Evolutionary conservation across 2,113 vertebrate species (phyloP).

Genomic region (Mus musculus): DNA sequence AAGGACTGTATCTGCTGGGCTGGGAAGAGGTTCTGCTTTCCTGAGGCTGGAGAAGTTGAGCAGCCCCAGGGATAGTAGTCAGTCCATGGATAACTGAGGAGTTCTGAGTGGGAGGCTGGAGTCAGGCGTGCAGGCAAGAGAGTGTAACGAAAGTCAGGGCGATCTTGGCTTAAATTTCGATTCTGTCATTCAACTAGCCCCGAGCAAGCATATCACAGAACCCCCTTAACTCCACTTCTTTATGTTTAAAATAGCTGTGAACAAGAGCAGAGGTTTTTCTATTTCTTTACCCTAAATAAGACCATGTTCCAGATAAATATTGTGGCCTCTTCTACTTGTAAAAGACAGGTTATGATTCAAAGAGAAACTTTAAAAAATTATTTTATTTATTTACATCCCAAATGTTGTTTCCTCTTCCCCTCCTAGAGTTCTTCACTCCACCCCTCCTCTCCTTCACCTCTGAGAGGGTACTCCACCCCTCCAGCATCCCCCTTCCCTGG

Average conservation of each 20-base stretch:
- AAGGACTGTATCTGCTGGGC: not conserved
- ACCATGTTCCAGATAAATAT: constrained; percentile 4
- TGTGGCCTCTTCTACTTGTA: not conserved
- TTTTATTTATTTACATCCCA: no score
- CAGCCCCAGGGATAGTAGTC: not conserved
- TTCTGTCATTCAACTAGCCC: not conserved
- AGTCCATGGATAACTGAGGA: not conserved
- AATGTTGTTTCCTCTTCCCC: no score
- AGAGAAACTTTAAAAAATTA: not conserved
- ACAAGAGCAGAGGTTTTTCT: not conserved
- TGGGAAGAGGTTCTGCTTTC: not conserved
- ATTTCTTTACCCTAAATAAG: not conserved
- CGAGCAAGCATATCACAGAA: not conserved
- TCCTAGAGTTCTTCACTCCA: no score
- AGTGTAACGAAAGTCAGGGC: not conserved
- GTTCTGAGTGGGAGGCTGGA: not conserved
- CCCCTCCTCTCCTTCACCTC: no score
- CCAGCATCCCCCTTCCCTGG: no score
- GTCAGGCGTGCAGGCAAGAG: not conserved
- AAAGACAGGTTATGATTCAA: not conserved
- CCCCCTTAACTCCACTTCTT: not conserved
- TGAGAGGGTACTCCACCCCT: no score
- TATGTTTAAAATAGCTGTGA: constrained; percentile 18
- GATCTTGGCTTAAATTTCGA: not conserved
- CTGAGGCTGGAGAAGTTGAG: not conserved